Conservation (phyloP, 2,113 vertebrate species). For the Saccopteryx bilineata region DNA sequence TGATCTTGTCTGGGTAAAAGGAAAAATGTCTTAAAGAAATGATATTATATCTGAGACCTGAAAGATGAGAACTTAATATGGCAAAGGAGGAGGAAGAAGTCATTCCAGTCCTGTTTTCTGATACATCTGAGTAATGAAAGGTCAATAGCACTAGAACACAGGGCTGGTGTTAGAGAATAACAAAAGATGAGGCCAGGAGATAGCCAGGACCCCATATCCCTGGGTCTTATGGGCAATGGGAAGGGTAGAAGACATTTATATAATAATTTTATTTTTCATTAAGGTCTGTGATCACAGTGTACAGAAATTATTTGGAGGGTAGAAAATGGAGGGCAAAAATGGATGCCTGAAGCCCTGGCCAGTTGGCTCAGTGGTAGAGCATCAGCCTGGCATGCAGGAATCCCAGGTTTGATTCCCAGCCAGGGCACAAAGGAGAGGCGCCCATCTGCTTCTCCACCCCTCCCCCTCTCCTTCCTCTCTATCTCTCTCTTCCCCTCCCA, state of each 20-base stretch:
- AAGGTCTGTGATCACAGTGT: neutral
- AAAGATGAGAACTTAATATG: neutral
- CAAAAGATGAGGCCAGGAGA: neutral
- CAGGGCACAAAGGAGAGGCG: too few species aligned
- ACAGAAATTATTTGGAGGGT: neutral
- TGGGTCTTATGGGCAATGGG: neutral
- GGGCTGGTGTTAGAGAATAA: neutral
- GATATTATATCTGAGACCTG: neutral
- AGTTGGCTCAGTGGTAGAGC: too few species aligned
- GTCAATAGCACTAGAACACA: neutral
- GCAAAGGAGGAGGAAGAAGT: neutral
- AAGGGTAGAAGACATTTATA: neutral
- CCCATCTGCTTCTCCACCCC: too few species aligned
- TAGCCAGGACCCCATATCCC: too few species aligned
- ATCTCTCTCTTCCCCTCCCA: too few species aligned
- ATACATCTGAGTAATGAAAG: neutral
- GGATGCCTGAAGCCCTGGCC: neutral
- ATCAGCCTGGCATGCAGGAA: too few species aligned
- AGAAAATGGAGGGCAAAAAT: neutral
- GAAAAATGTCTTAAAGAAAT: neutral
- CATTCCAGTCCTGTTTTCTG: neutral
- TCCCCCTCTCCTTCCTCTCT: too few species aligned
- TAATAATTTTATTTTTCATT: neutral
- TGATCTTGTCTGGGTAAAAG: neutral
- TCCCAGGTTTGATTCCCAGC: too few species aligned